Base-by-base conservation (phyloP, 2,113 vertebrate species). In the Conger conger region DNA sequence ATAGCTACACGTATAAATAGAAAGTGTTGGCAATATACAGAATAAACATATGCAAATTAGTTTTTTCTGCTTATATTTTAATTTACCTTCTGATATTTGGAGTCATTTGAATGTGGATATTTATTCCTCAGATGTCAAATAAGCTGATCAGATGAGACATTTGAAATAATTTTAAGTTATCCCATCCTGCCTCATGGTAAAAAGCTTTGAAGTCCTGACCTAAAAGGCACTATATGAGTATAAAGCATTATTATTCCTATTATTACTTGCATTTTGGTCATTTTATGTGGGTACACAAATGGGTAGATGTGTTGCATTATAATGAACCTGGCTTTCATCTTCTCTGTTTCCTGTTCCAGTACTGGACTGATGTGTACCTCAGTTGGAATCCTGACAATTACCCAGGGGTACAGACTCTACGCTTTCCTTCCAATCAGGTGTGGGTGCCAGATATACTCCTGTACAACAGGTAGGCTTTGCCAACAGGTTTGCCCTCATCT, bases 381-480 rank as follows among this genome's bases (percentile, higher is more conserved):
- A 95, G 92, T 86, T 97, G 96, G 97, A 96, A 97, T 91, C 93
- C 94, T 60, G 93, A 94, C 68, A 93, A 93, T 79, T 96, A 96
- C 33, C 95, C 96, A 0, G 97, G 96, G 1, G 96, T 97, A 80
- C 95, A 96, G 93, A 97, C 96, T 85, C 90, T 97, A 37, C 90
- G 96, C 78, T 97, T 97, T 89, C 97, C 96, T 36, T 92, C 96
- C 0, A 93, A 96, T 89, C 96, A 97, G 91, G 93, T 97, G 83
- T 97, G 97, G 96, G 96, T 96, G 0, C 97, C 97, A 45, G 96
- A 97, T 87, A 97, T 97, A 89, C 95, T 97, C 82, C 95, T 97
- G 8, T 97, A 97, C 88, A 97, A 97, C 95, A 97, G 97, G 97
- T 97, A 90, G 94, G 93, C n/a, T 37, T n/a, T n/a, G n/a, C n/a